Evolutionary conservation across 2,888 invertebrate species (phyloP).

Genomic region (Euproctis similis): DNA sequence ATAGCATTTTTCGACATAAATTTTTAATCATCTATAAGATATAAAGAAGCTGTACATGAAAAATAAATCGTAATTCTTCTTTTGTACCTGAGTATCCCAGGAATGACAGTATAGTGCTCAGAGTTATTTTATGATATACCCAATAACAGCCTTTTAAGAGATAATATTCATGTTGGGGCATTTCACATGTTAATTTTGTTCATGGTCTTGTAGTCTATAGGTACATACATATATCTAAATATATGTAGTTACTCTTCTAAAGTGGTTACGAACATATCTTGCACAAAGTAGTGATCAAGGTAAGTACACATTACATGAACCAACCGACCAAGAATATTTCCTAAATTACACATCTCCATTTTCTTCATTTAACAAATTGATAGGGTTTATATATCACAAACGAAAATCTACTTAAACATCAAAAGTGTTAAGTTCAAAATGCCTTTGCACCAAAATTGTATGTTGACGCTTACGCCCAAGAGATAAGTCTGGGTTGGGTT

Average conservation of each 20-base stretch:
- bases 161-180: too few species aligned
- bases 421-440: constrained; percentile 39
- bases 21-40: too few species aligned
- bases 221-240: not conserved
- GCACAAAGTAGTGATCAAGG: constrained; percentile 16
- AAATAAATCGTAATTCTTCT: too few species aligned
- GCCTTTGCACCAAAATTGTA: constrained; percentile 21
- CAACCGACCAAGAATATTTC: constrained; percentile 47
- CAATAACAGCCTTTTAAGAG: too few species aligned
- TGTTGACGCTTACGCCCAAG: constrained; percentile 58
- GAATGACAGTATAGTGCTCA: too few species aligned
- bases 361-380: constrained; percentile 75
- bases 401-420: constrained; percentile 34
- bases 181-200: too few species aligned
- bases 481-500: constrained; percentile 64
- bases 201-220: not conserved
- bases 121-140: too few species aligned
- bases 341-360: constrained; percentile 65
- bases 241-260: not conserved
- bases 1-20: too few species aligned
- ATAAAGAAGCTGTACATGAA: too few species aligned
- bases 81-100: too few species aligned
- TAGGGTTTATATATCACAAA: constrained; percentile 46
- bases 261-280: constrained; percentile 8
- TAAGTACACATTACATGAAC: constrained; percentile 32